These are phyloP conservation scores for Emydoidea blandingii DNA, from an alignment of 2,797 vertebrate species.

Conservation along the genomic window DNA sequence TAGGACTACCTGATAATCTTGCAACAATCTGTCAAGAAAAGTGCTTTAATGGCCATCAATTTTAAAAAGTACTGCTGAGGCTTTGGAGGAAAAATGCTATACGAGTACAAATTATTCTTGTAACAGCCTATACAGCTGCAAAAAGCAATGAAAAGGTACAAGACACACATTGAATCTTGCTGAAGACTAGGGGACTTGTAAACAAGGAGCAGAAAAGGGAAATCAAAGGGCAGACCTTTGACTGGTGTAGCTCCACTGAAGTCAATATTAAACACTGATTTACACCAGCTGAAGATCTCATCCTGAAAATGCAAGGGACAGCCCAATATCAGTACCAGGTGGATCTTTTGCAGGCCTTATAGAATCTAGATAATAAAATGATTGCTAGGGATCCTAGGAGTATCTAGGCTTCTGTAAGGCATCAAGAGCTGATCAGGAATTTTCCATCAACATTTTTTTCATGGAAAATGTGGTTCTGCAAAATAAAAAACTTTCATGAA, in stretches of 20 bases:
- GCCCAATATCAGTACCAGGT: neutral
- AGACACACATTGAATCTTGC: neutral
- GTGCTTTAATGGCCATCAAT: neutral
- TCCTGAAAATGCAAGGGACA: neutral
- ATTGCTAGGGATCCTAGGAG: neutral
- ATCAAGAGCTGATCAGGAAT: neutral
- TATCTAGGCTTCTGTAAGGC: neutral
- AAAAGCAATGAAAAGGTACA: neutral
- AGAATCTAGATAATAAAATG: neutral
- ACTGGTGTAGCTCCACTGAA: neutral
- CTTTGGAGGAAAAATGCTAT: neutral
- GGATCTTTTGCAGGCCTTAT: neutral
- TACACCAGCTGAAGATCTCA: neutral
- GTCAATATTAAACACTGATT: neutral
- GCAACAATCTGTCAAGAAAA: constrained; percentile 15
- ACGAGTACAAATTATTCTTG: constrained; percentile 2
- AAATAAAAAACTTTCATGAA: neutral
- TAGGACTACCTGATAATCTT: neutral
- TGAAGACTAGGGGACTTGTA: neutral
- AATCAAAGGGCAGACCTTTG: neutral
- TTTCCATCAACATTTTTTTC: neutral
- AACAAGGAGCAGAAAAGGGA: neutral
- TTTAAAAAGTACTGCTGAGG: neutral
- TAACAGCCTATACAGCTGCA: neutral
- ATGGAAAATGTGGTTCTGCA: neutral